Evolutionary conservation across 2,113 vertebrate genomes (phyloP).

Genomic region (Manacus vitellinus): DNA sequence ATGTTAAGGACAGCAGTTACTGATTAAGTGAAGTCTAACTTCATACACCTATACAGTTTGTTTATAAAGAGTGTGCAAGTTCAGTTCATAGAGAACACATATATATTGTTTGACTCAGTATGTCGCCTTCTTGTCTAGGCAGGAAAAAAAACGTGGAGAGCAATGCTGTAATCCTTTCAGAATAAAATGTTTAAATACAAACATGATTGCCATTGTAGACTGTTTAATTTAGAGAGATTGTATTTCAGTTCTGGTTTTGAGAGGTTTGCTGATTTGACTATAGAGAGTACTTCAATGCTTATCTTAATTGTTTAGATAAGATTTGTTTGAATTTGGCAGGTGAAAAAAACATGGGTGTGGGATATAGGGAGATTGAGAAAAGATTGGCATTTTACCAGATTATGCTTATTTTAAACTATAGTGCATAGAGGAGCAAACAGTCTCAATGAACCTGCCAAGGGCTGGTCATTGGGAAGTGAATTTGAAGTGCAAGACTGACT

Average conservation of each 20-base stretch:
- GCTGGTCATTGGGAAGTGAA: not conserved
- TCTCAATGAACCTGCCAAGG: constrained; percentile 36
- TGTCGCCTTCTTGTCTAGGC: constrained; percentile 91
- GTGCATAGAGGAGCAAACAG: constrained; percentile 35
- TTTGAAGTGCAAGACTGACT: not conserved
- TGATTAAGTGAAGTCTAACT: constrained; percentile 66
- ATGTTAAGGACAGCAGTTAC: constrained; percentile 67
- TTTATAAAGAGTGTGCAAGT: constrained; percentile 73
- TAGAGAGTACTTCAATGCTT: constrained; percentile 63
- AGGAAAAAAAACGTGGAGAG: constrained; percentile 80
- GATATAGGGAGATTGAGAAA: constrained; percentile 47
- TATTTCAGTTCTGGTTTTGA: constrained; percentile 80
- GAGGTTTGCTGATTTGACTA: constrained; percentile 76
- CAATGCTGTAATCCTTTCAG: constrained; percentile 85
- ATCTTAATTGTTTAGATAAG: constrained; percentile 80
- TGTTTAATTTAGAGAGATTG: constrained; percentile 85
- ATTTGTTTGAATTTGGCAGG: constrained; percentile 75
- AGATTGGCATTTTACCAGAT: constrained; percentile 54
- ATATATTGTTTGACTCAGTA: constrained; percentile 76
- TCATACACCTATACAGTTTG: constrained; percentile 69
- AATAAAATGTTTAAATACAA: constrained; percentile 93
- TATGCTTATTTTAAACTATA: constrained; percentile 57
- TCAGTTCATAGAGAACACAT: constrained; percentile 75
- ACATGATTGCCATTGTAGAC: constrained; percentile 83
- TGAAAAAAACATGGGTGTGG: constrained; percentile 74